Evolutionary conservation across 1,140 invertebrate genomes (phyloP), one percentile per base, ranked within the genome.

Genomic region (Zaprionus gabonicus): DNA sequence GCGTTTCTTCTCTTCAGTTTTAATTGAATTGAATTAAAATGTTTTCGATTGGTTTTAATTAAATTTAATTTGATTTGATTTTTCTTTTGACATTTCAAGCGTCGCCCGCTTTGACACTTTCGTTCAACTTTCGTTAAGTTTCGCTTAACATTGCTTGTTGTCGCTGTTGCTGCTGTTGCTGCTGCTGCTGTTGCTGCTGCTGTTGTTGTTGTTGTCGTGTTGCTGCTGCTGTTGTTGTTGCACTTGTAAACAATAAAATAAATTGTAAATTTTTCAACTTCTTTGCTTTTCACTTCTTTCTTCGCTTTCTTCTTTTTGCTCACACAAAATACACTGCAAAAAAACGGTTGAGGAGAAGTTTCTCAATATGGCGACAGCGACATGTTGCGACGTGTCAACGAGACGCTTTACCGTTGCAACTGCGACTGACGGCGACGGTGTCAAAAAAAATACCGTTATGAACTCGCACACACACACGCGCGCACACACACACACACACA

Each of bases 111-210:
- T 31, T 9, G 15, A 0, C 25, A 4, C 34, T 20, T 49, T 27
- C 15, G 63, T 27, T 65, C 13, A 65, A 44, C 6, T 49, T 49
- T 49, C 23, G 28, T 41, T 57, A 25, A n/a, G 55, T 25, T 31
- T 10, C 0, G 28, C 25, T 46, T 25, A 7, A 20, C 49, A 53
- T 55, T 65, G 36, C 38, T 36, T 59, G 28, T 68, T 58, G 9
- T 58, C 36, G n/a, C 15, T 51, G 6, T 31, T 51, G 13, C 12
- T 46, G 9, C 31, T 56, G 31, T 44, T 41, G 34, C 44, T 55
- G 46, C 10, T 28, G 62, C 58, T 64, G 60, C 7, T 1, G 27
- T 3, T 63, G 44, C n/a, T 55, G 23, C 4, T 56, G 51, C 28
- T 66, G 28, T 49, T 9, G 62, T 23, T 25, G 9, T 5, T 41